Evolutionary conservation across 2,888 invertebrate species (phyloP).

Genomic region (Drosophila picticornis): DNA sequence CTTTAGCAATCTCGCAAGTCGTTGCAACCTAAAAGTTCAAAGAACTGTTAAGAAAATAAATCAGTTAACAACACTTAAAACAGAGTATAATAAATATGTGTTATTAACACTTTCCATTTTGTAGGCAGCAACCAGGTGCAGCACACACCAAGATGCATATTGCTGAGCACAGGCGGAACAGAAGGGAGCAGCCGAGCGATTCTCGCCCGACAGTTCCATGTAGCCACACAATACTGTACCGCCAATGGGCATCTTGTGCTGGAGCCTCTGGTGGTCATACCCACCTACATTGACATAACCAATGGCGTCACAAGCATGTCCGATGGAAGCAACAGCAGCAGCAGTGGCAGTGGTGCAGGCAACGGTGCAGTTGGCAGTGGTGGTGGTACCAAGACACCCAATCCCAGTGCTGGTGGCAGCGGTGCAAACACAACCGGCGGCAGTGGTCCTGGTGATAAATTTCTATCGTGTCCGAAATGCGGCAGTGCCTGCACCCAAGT

Average conservation of each 20-base stretch:
- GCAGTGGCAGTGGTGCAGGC: slow-evolving; percentile 29
- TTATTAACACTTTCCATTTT: not conserved
- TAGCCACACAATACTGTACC: slow-evolving; percentile 54
- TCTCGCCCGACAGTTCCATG: slow-evolving; percentile 50
- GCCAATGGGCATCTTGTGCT: slow-evolving; percentile 35
- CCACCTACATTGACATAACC: slow-evolving; percentile 71
- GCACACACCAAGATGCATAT: slow-evolving; percentile 54
- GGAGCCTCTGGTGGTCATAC: slow-evolving; percentile 53
- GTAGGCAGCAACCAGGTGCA: slow-evolving; percentile 59
- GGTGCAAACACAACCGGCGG: slow-evolving; percentile 40
- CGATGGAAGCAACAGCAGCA: slow-evolving; percentile 36
- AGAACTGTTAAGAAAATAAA: slow-evolving; percentile 1
- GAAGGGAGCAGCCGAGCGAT: not conserved
- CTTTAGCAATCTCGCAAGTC: not conserved
- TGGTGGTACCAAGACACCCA: slow-evolving; percentile 6
- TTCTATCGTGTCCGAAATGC: slow-evolving; percentile 97
- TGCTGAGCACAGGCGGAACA: slow-evolving; percentile 29
- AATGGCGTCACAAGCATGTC: slow-evolving; percentile 57
- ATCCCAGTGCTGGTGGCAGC: slow-evolving; percentile 49
- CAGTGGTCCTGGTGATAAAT: slow-evolving; percentile 87
- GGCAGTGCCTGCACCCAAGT: slow-evolving; percentile 99
- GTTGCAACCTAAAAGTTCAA: not conserved
- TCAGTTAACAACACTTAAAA: not conserved
- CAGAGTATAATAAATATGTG: not conserved
- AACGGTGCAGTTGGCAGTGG: slow-evolving; percentile 24